These are phyloP conservation scores for Pelobates fuscus DNA, from an alignment of 2,113 vertebrate genomes.

Conservation along the genomic window DNA sequence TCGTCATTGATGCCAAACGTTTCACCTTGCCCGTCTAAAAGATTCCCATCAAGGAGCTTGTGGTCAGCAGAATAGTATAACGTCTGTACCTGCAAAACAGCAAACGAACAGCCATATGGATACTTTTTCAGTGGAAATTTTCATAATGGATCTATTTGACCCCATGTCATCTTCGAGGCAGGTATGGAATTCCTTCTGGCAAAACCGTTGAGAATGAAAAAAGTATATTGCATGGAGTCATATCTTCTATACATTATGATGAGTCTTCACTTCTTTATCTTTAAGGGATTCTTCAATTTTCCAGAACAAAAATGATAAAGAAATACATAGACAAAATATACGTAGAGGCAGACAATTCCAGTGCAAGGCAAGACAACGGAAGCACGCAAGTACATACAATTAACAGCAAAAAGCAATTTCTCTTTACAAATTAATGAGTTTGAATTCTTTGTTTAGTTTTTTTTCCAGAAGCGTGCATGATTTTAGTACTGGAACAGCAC, in stretches of 20 bases:
- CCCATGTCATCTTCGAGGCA: conserved; percentile 64
- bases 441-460: conserved; percentile 53
- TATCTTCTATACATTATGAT: conserved; percentile 64
- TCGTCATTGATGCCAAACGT: conserved; percentile 98
- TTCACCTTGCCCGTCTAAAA: conserved; percentile 96
- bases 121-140: conserved; percentile 73
- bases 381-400: conserved; percentile 51
- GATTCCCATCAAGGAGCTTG: conserved; percentile 98
- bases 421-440: conserved; percentile 59
- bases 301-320: conserved; percentile 60
- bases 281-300: conserved; percentile 70
- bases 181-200: conserved; percentile 66
- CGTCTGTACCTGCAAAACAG: conserved; percentile 99
- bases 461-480: conserved; percentile 28
- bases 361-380: conserved; percentile 58
- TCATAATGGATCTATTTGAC: conserved; percentile 59
- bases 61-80: conserved; percentile 99
- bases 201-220: conserved; percentile 59
- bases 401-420: conserved; percentile 49
- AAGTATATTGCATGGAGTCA: conserved; percentile 58
- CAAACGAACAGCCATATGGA: conserved; percentile 98
- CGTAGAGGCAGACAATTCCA: conserved; percentile 48
- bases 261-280: conserved; percentile 67
- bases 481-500: neutral
- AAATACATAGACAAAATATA: conserved; percentile 30